These are phyloP conservation scores for Ernsta delagoae DNA, from an alignment of 2,888 invertebrate species.

Conservation along the genomic window DNA sequence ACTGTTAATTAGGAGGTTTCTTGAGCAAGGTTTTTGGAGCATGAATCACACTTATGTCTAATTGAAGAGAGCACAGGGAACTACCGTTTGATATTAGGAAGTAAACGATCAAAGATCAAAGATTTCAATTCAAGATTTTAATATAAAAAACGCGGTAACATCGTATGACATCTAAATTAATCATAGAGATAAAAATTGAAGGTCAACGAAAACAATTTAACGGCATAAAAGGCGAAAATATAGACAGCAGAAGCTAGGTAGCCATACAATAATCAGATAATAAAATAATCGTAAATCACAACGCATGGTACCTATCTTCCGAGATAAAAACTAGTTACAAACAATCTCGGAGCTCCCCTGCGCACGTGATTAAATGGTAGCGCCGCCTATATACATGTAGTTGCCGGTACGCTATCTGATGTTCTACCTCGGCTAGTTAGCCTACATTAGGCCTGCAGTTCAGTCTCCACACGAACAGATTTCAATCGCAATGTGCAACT, in stretches of 20 bases:
- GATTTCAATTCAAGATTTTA: too few relatives aligned
- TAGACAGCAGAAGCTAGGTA: too few relatives aligned
- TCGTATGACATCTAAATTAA: too few relatives aligned
- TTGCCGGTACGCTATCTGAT: constrained; percentile 2
- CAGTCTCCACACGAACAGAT: constrained; percentile 3
- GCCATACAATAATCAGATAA: too few relatives aligned
- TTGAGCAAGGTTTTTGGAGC: constrained; percentile 26
- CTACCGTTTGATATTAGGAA: neutral
- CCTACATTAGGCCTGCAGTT: constrained; percentile 4
- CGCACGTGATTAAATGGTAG: constrained; percentile 6
- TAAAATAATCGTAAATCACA: neutral
- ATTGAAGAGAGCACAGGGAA: neutral
- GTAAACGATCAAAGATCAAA: neutral
- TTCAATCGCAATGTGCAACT: constrained; percentile 1
- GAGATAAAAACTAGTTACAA: neutral
- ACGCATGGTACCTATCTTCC: neutral
- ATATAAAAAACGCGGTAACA: too few relatives aligned
- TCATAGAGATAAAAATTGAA: too few relatives aligned
- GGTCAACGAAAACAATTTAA: too few relatives aligned
- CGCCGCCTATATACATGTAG: neutral
- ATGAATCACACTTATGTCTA: constrained; percentile 23
- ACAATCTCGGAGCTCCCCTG: neutral
- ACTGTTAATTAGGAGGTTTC: constrained; percentile 29
- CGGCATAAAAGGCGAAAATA: too few relatives aligned
- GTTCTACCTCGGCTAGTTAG: constrained; percentile 12